These are phyloP conservation scores for Setipinna tenuifilis DNA, from an alignment of 2,797 vertebrate genomes.

Conservation along the genomic window DNA sequence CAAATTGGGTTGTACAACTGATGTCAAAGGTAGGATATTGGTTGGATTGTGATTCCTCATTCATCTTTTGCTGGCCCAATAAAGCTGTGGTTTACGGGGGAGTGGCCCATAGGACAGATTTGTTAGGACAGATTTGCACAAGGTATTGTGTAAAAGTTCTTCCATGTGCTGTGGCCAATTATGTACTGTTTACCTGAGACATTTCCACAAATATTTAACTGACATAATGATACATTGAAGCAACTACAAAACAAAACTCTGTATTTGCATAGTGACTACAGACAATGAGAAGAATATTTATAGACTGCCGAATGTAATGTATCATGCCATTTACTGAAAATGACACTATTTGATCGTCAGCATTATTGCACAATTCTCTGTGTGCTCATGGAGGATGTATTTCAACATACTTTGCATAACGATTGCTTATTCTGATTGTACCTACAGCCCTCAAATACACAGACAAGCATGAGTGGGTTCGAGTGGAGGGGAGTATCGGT, in stretches of 20 bases:
- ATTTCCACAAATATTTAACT: not conserved
- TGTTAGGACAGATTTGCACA: not conserved
- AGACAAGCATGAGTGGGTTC: constrained; percentile 97
- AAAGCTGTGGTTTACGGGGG: not conserved
- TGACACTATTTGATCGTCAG: not conserved
- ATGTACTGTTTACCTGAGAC: too few relatives aligned
- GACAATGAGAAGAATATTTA: not conserved
- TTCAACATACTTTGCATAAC: not conserved
- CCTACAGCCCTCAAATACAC: constrained; percentile 91
- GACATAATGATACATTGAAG: not conserved
- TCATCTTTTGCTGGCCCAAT: not conserved
- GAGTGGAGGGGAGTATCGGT: constrained; percentile 84
- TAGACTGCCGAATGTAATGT: not conserved
- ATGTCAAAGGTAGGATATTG: not conserved
- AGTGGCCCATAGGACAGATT: not conserved
- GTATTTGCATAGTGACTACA: not conserved
- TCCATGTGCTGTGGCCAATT: not conserved
- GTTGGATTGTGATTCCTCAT: not conserved
- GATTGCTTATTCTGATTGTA: constrained; percentile 49
- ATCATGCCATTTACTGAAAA: not conserved
- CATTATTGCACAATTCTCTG: not conserved
- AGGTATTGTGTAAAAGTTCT: not conserved
- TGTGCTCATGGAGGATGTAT: not conserved
- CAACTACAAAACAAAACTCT: not conserved
- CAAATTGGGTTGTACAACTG: not conserved